Percentiles rank a stretch among this genome's conserved stretches.
Evolutionary conservation across 2,888 invertebrate genomes (phyloP).

Genomic region (Drosophila austrosaltans): DNA sequence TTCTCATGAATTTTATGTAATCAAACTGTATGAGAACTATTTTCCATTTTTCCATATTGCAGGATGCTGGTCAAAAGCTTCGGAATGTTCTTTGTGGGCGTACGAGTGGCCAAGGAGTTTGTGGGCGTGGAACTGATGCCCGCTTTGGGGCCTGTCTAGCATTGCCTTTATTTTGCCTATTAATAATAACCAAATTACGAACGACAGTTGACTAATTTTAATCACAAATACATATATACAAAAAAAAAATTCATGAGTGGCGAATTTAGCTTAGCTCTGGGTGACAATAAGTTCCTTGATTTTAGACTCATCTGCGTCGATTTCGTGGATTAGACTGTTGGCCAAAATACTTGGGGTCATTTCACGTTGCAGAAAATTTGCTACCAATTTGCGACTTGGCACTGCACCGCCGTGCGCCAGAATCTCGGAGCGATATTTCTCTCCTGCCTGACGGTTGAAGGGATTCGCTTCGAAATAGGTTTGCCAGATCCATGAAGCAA

Average conservation of each 20-base stretch:
- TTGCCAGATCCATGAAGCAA: constrained; percentile 97
- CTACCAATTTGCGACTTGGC: constrained; percentile 90
- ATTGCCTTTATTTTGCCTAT: not conserved
- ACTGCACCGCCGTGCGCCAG: constrained; percentile 94
- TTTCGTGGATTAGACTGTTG: constrained; percentile 90
- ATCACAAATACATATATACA: constrained; percentile 53
- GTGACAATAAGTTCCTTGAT: constrained; percentile 79
- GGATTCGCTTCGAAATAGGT: constrained; percentile 92
- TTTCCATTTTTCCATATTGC: constrained; percentile 69
- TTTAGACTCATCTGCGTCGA: constrained; percentile 87
- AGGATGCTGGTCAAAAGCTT: constrained; percentile 93
- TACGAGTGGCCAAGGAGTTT: constrained; percentile 91
- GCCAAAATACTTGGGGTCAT: constrained; percentile 91
- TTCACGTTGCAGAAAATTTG: constrained; percentile 90
- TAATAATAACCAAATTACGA: constrained; percentile 41
- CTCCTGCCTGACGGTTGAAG: constrained; percentile 90
- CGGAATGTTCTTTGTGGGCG: constrained; percentile 90
- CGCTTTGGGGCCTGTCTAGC: constrained; percentile 80
- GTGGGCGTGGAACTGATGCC: constrained; percentile 90
- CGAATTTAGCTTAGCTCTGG: constrained; percentile 44
- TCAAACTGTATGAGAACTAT: constrained; percentile 14
- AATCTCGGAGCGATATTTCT: constrained; percentile 90
- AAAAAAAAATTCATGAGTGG: constrained; percentile 18
- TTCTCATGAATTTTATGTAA: constrained; percentile 49
- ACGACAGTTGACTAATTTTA: constrained; percentile 61